Evolutionary conservation across 2,797 vertebrate genomes (phyloP).

Genomic region (Rhynchotus rufescens): DNA sequence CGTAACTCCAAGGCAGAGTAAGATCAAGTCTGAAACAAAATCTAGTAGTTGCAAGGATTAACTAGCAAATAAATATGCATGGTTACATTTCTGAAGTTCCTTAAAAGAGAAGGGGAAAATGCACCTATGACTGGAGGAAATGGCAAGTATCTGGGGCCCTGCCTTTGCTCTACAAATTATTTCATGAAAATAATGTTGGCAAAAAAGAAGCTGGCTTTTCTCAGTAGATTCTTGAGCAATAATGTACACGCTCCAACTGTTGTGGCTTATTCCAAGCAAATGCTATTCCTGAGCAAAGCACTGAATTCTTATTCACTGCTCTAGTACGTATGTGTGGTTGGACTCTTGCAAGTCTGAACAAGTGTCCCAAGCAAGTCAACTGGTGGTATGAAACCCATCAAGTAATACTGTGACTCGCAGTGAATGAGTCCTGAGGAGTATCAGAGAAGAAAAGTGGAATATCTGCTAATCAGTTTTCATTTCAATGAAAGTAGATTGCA

Average conservation of each 20-base stretch:
- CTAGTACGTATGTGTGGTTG: rapidly evolving
- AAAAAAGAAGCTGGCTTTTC: not conserved
- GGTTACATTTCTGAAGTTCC: not conserved
- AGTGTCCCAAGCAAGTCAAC: not conserved
- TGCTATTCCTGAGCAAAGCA: not conserved
- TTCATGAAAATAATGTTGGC: not conserved
- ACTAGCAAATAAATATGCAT: not conserved
- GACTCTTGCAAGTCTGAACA: not conserved
- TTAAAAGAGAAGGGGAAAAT: not conserved
- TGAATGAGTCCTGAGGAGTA: not conserved
- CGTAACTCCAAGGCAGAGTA: not conserved
- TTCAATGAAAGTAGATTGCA: not conserved
- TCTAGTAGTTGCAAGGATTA: not conserved
- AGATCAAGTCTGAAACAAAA: not conserved
- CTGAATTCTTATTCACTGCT: not conserved
- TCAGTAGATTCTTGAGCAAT: not conserved
- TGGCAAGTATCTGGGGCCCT: not conserved
- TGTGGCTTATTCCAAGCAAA: not conserved
- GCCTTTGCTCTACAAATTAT: not conserved
- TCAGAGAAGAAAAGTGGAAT: not conserved
- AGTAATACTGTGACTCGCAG: not conserved
- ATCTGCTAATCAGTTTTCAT: not conserved
- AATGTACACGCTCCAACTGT: not conserved
- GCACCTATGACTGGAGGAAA: not conserved
- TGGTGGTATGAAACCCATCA: not conserved